Base-by-base conservation (phyloP, 1,140 invertebrate species). In the Paralvinella palmiformis region DNA sequence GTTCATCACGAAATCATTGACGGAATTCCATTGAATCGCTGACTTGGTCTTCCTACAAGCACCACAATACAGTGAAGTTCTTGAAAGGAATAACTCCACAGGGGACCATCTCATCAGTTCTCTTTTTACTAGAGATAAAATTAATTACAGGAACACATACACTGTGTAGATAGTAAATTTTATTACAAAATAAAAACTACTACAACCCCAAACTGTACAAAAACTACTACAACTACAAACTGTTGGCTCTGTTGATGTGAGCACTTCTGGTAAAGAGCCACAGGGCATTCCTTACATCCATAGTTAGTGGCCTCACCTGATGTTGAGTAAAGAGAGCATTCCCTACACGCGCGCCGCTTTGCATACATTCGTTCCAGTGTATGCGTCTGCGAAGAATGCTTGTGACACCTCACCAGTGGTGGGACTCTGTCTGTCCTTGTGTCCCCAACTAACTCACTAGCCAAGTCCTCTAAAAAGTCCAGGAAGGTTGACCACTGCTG, bases 61-160 rank as follows among this genome's bases (percentile, higher is more conserved):
- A 62, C 60, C 48, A 48, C 31, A 62, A 62, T 50, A 62, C 31
- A 31, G 20, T 62, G 32, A 62, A 62, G n/a, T 53, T 62, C 24
- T 35, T 62, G 41, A 62, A 50, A 20, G 5, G 22, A 4, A 36
- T 61, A 22, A 61, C 59, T 48, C 59, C 35, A 61, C 37, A 61
- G 22, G 59, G 59, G 3, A 27, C 31, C 3, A 29, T 61, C 13
- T 61, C 59, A 3, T 61, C n/a, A n/a, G n/a, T n/a, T n/a, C n/a
- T n/a, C n/a, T n/a, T n/a, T n/a, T n/a, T n/a, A n/a, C n/a, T n/a
- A n/a, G n/a, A n/a, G n/a, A n/a, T n/a, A n/a, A n/a, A n/a, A n/a
- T n/a, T n/a, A n/a, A n/a, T n/a, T n/a, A n/a, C n/a, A n/a, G n/a
- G n/a, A n/a, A n/a, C n/a, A n/a, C n/a, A n/a, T n/a, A n/a, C n/a